A percentile compares a stretch with the other conserved stretches of the same genome.
These are phyloP conservation scores for Galagoides demidoff DNA, from an alignment of 2,797 vertebrate genomes.

Conservation along the genomic window DNA sequence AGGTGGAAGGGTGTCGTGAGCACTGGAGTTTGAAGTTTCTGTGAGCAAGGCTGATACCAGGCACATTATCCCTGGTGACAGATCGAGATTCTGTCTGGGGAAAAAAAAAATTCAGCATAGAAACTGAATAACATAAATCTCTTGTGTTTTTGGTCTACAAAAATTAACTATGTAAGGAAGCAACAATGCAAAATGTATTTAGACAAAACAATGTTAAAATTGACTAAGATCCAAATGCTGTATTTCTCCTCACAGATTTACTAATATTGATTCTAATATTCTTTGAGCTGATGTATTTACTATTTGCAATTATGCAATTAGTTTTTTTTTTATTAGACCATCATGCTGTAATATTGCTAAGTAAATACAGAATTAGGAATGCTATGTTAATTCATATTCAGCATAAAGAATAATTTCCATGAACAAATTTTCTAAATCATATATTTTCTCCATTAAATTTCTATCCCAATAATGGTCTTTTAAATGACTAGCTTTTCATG, in stretches of 20 bases:
- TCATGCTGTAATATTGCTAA: background rate
- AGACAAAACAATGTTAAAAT: background rate
- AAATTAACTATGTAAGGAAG: background rate
- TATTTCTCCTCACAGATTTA: background rate
- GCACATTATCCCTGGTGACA: no score
- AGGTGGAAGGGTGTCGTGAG: no score
- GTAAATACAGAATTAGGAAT: background rate
- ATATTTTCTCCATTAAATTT: background rate
- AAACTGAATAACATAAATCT: background rate
- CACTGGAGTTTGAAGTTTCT: no score
- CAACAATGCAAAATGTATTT: background rate
- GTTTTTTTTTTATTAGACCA: background rate
- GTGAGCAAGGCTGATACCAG: no score
- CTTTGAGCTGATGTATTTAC: background rate
- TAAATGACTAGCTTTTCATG: background rate
- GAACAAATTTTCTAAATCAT: background rate
- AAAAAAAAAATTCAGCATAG: no score
- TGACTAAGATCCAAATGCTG: background rate
- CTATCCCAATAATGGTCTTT: background rate
- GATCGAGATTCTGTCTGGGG: no score
- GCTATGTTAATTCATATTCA: background rate
- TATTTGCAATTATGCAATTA: background rate
- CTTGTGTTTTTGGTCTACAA: background rate
- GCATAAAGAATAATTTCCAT: background rate
- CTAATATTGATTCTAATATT: background rate